Conservation (phyloP, 2,888 invertebrate genomes). For the Epirrhoe alternata region DNA sequence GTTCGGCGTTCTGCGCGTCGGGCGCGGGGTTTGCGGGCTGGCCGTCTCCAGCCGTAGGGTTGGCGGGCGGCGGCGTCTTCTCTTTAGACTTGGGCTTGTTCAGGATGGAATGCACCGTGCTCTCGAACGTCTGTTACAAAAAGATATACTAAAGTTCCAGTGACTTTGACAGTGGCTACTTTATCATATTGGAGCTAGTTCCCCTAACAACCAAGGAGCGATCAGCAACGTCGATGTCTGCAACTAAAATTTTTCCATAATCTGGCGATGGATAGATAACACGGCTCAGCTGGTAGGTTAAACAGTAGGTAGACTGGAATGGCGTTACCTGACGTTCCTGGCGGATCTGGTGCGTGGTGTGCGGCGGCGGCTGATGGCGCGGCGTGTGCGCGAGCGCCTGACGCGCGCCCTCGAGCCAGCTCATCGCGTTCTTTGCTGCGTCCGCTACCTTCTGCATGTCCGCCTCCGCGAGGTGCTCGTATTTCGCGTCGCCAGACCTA, state of each 20-base stretch:
- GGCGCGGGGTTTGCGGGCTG: slow-evolving; percentile 51
- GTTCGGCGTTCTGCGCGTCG: slow-evolving; percentile 57
- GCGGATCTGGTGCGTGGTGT: slow-evolving; percentile 91
- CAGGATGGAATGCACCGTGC: slow-evolving; percentile 89
- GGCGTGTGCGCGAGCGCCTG: slow-evolving; percentile 87
- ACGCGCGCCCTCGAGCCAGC: slow-evolving; percentile 93
- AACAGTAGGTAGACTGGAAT: not conserved
- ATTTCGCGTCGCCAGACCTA: slow-evolving; percentile 89
- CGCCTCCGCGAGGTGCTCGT: slow-evolving; percentile 91
- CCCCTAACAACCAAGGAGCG: too few species aligned
- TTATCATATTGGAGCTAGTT: too few species aligned
- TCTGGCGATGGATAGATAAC: too few species aligned
- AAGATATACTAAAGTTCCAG: too few species aligned
- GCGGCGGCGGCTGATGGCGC: slow-evolving; percentile 89
- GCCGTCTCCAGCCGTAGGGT: slow-evolving; percentile 62
- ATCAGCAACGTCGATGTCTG: too few species aligned
- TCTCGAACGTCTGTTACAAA: slow-evolving; percentile 83
- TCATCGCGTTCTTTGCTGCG: slow-evolving; percentile 88
- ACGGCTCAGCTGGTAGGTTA: too few species aligned
- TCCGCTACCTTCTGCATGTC: slow-evolving; percentile 92
- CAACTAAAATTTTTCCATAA: too few species aligned
- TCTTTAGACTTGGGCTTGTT: slow-evolving; percentile 96
- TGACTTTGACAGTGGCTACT: too few species aligned
- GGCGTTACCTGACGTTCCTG: slow-evolving; percentile 87
- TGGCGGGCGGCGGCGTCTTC: slow-evolving; percentile 78